These are phyloP conservation scores for Mesochorus sp. DNA, from an alignment of 2,888 invertebrate genomes.

Conservation along the genomic window DNA sequence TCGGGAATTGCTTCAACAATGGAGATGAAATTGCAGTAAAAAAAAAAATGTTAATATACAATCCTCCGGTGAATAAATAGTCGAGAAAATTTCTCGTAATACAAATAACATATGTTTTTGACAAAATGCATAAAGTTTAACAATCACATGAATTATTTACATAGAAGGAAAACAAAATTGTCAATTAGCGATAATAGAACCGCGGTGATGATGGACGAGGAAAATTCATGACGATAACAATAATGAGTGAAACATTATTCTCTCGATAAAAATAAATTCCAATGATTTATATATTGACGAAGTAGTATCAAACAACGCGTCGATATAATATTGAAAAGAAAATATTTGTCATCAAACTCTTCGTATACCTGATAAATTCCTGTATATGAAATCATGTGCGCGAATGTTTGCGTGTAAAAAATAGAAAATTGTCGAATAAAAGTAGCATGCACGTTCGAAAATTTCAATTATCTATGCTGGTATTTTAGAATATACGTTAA, in stretches of 20 bases:
- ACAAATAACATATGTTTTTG: too few relatives aligned
- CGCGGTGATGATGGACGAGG: background rate
- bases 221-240: background rate
- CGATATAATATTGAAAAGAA: background rate
- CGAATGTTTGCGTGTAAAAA: background rate
- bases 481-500: background rate
- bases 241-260: background rate
- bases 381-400: background rate
- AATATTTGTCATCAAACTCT: background rate
- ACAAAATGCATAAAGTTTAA: too few relatives aligned
- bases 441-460: background rate
- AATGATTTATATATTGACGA: background rate
- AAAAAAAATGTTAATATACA: too few relatives aligned
- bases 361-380: background rate
- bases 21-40: too few relatives aligned
- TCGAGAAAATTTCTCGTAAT: too few relatives aligned
- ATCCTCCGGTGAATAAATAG: too few relatives aligned
- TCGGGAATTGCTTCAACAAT: too few relatives aligned
- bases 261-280: background rate
- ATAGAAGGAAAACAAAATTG: too few relatives aligned
- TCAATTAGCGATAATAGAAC: too few relatives aligned
- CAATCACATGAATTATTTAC: too few relatives aligned
- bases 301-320: background rate
- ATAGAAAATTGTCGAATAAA: constrained; percentile 12
- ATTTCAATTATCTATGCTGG: constrained; percentile 1